These are phyloP conservation scores for Lepidocolaptes lacrymiger DNA, from an alignment of 2,797 vertebrate species.

Conservation along the genomic window DNA sequence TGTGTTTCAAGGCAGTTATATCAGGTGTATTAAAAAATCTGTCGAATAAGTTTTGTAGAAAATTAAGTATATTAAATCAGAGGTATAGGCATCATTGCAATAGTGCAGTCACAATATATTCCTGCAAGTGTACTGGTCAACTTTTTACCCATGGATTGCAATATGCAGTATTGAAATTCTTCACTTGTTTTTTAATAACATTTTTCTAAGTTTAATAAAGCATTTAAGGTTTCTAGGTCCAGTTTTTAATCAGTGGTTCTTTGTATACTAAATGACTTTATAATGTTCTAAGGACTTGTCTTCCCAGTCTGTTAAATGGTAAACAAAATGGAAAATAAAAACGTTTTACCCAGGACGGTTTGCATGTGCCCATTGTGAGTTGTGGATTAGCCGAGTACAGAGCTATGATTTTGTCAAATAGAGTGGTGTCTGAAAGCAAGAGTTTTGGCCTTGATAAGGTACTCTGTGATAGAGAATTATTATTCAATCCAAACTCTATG, in stretches of 20 bases:
- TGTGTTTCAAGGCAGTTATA: constrained; percentile 26
- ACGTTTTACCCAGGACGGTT: neutral
- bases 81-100: neutral
- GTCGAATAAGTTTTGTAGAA: neutral
- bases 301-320: neutral
- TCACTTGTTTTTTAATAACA: neutral
- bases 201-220: neutral
- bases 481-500: neutral
- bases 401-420: neutral
- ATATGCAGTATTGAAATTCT: neutral
- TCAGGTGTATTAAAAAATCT: constrained; percentile 4
- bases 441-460: neutral
- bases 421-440: neutral
- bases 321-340: neutral
- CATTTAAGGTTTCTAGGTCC: neutral
- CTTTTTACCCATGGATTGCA: neutral
- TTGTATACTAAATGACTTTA: neutral
- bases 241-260: constrained; percentile 8
- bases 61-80: neutral
- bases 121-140: neutral
- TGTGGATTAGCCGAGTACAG: neutral
- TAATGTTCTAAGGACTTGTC: neutral
- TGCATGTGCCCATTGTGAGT: neutral
- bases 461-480: neutral
- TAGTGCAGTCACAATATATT: neutral